Conservation (phyloP, 2,888 invertebrate genomes). For the Lucinisca nassula region DNA sequence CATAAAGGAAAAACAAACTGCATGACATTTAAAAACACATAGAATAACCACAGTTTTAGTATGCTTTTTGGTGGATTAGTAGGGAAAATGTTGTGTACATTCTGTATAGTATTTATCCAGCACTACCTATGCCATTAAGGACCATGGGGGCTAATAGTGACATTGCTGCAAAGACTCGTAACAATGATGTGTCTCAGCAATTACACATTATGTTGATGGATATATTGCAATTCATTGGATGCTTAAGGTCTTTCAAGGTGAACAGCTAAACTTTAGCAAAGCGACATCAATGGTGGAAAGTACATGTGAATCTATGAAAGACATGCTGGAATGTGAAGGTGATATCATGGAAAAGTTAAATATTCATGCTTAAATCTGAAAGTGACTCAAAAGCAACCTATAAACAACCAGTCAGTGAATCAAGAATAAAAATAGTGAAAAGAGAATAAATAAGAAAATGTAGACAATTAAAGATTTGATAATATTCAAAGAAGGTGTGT, state of each 20-base stretch:
- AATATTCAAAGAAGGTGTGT: neutral
- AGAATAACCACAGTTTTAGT: slow-evolving; percentile 30
- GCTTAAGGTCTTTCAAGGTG: slow-evolving; percentile 21
- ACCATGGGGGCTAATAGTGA: neutral
- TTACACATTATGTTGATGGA: slow-evolving; percentile 51
- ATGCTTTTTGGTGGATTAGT: slow-evolving; percentile 40
- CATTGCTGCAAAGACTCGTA: slow-evolving; percentile 19
- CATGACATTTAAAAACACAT: slow-evolving; percentile 24
- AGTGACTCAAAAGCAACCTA: neutral
- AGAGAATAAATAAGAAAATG: neutral
- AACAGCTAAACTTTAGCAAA: slow-evolving; percentile 26
- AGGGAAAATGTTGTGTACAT: slow-evolving; percentile 37
- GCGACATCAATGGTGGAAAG: slow-evolving; percentile 1
- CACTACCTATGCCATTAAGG: slow-evolving; percentile 7
- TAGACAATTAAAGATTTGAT: slow-evolving; percentile 21
- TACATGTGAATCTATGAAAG: slow-evolving; percentile 29
- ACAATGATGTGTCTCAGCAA: slow-evolving; percentile 41
- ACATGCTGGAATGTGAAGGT: slow-evolving; percentile 37
- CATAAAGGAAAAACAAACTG: slow-evolving; percentile 23
- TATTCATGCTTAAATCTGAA: slow-evolving; percentile 1
- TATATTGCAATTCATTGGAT: slow-evolving; percentile 26
- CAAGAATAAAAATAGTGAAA: neutral
- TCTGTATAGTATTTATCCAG: slow-evolving; percentile 46
- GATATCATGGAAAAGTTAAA: slow-evolving; percentile 30
- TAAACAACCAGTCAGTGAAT: slow-evolving; percentile 6